These are phyloP conservation scores for Callyntrura guangdongensis DNA, from an alignment of 2,888 invertebrate genomes.

Conservation along the genomic window DNA sequence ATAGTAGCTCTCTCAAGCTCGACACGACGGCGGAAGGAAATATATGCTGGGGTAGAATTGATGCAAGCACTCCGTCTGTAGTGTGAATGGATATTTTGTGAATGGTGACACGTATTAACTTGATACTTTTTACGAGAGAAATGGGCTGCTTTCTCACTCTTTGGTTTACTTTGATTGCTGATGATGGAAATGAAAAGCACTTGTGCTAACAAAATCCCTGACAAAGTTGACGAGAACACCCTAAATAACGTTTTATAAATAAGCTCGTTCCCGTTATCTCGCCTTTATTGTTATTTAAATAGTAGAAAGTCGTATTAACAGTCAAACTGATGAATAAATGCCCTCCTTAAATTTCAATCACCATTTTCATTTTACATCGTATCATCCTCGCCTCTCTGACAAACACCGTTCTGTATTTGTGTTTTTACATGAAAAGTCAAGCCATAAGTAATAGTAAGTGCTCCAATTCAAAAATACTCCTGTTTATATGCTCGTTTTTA, in stretches of 20 bases:
- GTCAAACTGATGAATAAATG: conserved; percentile 27
- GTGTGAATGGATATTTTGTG: conserved; percentile 45
- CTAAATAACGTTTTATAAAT: conserved; percentile 36
- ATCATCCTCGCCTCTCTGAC: conserved; percentile 12
- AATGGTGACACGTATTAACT: conserved; percentile 51
- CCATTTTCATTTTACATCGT: conserved; percentile 30
- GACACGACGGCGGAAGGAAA: not conserved
- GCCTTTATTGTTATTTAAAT: conserved; percentile 43
- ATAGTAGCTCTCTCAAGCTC: conserved; percentile 4
- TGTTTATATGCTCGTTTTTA: conserved; percentile 44
- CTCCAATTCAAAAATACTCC: conserved; percentile 51
- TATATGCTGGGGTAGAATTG: not conserved
- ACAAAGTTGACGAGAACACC: not conserved
- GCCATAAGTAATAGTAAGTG: conserved; percentile 41
- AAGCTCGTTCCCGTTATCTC: not conserved
- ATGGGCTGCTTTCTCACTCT: conserved; percentile 23
- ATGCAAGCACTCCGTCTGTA: not conserved
- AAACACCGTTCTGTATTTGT: not conserved
- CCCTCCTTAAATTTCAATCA: conserved; percentile 51
- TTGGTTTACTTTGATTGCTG: conserved; percentile 37
- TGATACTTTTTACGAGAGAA: conserved; percentile 56
- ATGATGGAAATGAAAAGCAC: conserved; percentile 71
- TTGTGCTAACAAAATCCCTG: conserved; percentile 67
- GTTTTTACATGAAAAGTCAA: conserved; percentile 55
- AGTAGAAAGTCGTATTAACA: conserved; percentile 34